Conservation (phyloP, 2,888 invertebrate species). For the Drosophila macrothrix region DNA sequence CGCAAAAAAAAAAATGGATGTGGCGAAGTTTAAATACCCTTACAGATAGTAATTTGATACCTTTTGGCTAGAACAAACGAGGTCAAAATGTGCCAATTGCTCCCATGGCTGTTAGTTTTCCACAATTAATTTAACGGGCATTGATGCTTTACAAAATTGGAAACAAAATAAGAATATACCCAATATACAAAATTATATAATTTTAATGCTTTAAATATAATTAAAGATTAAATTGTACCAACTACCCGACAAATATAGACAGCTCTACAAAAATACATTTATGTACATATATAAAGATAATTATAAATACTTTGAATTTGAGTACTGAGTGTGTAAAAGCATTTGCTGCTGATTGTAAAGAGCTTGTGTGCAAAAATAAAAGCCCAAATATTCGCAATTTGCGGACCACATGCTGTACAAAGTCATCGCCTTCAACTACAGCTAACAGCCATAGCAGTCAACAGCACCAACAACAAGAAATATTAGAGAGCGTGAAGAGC, state of each 20-base stretch:
- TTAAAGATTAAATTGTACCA: slow-evolving; percentile 38
- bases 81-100: background rate
- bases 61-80: background rate
- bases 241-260: slow-evolving; percentile 3
- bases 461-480: slow-evolving; percentile 16
- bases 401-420: slow-evolving; percentile 29
- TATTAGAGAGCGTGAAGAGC: slow-evolving; percentile 48
- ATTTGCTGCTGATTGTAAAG: slow-evolving; percentile 32
- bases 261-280: background rate
- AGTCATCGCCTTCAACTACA: slow-evolving; percentile 60
- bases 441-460: slow-evolving; percentile 12
- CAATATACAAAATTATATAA: background rate
- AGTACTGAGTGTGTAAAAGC: slow-evolving; percentile 14
- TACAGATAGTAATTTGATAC: background rate
- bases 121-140: background rate
- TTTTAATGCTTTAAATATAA: slow-evolving; percentile 19
- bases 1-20: background rate
- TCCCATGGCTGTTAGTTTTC: background rate
- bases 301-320: slow-evolving; percentile 4
- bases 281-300: slow-evolving; percentile 2
- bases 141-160: background rate
- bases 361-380: slow-evolving; percentile 18
- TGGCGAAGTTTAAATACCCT: background rate
- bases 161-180: background rate
- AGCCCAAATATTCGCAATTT: slow-evolving; percentile 28